Base-by-base conservation (phyloP, 2,888 invertebrate species). In the Cremastinae sp. region DNA sequence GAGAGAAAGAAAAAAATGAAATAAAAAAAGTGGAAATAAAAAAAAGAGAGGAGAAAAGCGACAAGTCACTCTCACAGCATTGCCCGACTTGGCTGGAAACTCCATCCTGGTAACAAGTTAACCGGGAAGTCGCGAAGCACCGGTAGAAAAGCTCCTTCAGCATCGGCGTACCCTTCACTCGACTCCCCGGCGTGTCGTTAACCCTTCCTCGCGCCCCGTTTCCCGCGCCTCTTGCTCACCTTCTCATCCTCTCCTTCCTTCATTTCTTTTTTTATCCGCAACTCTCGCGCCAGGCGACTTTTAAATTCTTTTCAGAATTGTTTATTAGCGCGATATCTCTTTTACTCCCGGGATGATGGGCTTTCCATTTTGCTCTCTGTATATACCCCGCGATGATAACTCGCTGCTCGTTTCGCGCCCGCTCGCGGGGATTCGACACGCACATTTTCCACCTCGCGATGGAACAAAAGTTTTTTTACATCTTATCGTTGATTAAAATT, bases 181-280 rank as follows among this genome's bases (percentile, higher is more conserved):
- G 18, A 28, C 55, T 71, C 66, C 66, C 66, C 28, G n/a, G 68
- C 62, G 75, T 75, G 75, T 72, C 75, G 75, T 78, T 75, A 75
- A 75, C 72, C 62, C 68, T 49, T 49, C 35, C 61, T 18, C 20
- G 20, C 37, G 16, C 47, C 43, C 8, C 47, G 3, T 28, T 28
- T 28, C 5, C 28, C 28, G n/a, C n/a, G n/a, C n/a, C n/a, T n/a
- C n/a, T n/a, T n/a, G n/a, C n/a, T n/a, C n/a, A n/a, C n/a, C n/a
- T n/a, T n/a, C 14, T 58, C 16, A 14, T 22, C 14, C 41, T 37
- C 45, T 10, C 41, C 49, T 12, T 35, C 18, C 45, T 12, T 4
- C 10, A 10, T 55, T 43, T 20, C n/a, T 39, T 22, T 14, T 37
- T 18, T 28, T 20, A 10, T 41, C 12, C 45, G 35, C 64, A 3